Evolutionary conservation across 1,140 invertebrate species (phyloP), one percentile per base, ranked within the genome.

Genomic region (Drosophila repletoides): DNA sequence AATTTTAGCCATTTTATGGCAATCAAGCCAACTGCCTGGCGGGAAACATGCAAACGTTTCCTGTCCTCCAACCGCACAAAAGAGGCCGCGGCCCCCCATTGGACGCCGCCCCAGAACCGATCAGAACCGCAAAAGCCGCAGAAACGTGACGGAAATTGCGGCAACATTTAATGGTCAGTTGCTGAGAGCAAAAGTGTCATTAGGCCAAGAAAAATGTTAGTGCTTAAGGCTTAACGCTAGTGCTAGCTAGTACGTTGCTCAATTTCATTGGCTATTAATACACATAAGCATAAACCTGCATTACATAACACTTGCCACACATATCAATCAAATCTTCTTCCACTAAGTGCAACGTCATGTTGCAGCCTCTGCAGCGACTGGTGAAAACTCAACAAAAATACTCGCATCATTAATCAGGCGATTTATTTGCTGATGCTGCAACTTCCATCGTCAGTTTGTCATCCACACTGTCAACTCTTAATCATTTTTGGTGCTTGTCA

Each of bases 101-200:
- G 34, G 0, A n/a, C n/a, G n/a, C n/a, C 49, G 59, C 40, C 53
- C 49, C 59, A 69, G 55, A 63, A 63, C 76, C n/a, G n/a, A n/a
- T n/a, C n/a, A n/a, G n/a, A n/a, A n/a, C n/a, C n/a, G n/a, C n/a
- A n/a, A n/a, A n/a, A n/a, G n/a, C n/a, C 76, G 51, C 76, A 60
- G 26, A 72, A 48, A 41, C n/a, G 34, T 40, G 41, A 21, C 76
- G 76, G 76, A 79, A 79, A 79, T 81, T 61, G 72, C 60, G 49
- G 66, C 60, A 45, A 28, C 38, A 7, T 48, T 59, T 34, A 59
- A 63, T 63, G 40, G 22, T 48, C 36, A 63, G 31, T 56, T 41
- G 53, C 38, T 34, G 70, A 83, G 74, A 84, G 79, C 79, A 84
- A 84, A 84, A 84, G 79, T 84, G 79, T 71, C 79, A 84, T 83